Conservation (phyloP, 2,113 vertebrate genomes). For the Chelonoidis abingdonii region DNA sequence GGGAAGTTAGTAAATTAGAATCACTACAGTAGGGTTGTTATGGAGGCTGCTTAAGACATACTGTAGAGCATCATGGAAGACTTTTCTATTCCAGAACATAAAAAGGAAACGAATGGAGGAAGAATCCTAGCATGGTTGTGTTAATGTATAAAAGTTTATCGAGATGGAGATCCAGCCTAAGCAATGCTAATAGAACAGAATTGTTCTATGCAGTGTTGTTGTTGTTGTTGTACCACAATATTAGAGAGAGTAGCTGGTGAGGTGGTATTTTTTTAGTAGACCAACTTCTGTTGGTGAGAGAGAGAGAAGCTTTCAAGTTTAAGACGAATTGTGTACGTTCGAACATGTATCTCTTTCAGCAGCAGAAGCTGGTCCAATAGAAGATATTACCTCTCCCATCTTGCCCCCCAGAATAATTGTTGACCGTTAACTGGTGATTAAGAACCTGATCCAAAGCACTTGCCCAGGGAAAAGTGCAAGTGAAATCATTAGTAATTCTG, state of each 20-base stretch:
- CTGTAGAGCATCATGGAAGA: neutral
- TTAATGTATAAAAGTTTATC: neutral
- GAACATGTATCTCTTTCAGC: neutral
- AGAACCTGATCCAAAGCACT: neutral
- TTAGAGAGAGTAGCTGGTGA: neutral
- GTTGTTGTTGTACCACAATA: neutral
- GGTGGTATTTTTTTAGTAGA: neutral
- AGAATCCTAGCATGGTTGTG: neutral
- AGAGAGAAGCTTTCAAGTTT: neutral
- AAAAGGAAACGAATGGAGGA: neutral
- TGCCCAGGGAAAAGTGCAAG: neutral
- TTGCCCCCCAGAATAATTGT: neutral
- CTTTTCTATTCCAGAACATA: neutral
- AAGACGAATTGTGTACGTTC: neutral
- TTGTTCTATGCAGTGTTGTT: neutral
- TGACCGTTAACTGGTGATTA: neutral
- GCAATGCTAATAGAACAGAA: neutral
- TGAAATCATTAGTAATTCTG: neutral
- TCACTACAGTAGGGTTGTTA: accelerated
- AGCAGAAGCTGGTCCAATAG: neutral
- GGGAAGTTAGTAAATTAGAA: neutral
- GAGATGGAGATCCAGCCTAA: neutral
- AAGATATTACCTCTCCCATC: neutral
- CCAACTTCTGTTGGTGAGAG: neutral
- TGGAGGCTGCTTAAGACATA: neutral